A percentile compares a stretch with the other conserved stretches of the same genome.
Evolutionary conservation across 2,797 vertebrate species (phyloP).

Genomic region (Schizopygopsis malacanthus): DNA sequence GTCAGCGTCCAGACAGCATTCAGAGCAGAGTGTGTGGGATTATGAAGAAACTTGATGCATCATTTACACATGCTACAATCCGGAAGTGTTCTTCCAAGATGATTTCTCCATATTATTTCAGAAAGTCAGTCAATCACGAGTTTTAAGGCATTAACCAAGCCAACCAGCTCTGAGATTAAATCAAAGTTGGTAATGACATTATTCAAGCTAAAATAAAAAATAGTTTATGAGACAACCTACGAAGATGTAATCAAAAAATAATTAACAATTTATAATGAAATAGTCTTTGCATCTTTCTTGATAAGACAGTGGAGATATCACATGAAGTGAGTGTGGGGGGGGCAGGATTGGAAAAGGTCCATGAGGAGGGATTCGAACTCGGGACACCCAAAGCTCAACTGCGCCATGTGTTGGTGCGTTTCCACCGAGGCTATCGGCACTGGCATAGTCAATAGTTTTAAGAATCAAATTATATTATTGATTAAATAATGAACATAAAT

Average conservation of each 20-base stretch:
- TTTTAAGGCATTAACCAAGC: not conserved
- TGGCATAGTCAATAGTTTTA: not conserved
- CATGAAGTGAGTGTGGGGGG: too few species aligned
- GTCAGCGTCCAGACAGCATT: not conserved
- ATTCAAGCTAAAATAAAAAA: not conserved
- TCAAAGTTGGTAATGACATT: not conserved
- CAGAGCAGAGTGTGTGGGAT: not conserved
- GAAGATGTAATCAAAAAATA: not conserved
- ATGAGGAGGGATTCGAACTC: too few species aligned
- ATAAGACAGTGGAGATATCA: too few species aligned
- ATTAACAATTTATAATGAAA: not conserved
- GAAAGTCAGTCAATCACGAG: not conserved
- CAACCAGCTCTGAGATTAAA: not conserved
- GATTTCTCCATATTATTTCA: not conserved
- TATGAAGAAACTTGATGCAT: conserved; percentile 1
- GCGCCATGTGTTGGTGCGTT: too few species aligned
- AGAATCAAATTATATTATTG: not conserved
- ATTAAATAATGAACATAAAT: not conserved
- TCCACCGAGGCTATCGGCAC: not conserved
- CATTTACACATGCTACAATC: not conserved
- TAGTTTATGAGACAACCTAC: not conserved
- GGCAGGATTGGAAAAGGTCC: too few species aligned
- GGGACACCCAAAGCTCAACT: too few species aligned
- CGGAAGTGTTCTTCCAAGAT: not conserved
- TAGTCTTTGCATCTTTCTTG: too few species aligned